Evolutionary conservation across 2,888 invertebrate species (phyloP), one percentile per base, ranked within the genome.

Genomic region (Phymatocera aterrima): DNA sequence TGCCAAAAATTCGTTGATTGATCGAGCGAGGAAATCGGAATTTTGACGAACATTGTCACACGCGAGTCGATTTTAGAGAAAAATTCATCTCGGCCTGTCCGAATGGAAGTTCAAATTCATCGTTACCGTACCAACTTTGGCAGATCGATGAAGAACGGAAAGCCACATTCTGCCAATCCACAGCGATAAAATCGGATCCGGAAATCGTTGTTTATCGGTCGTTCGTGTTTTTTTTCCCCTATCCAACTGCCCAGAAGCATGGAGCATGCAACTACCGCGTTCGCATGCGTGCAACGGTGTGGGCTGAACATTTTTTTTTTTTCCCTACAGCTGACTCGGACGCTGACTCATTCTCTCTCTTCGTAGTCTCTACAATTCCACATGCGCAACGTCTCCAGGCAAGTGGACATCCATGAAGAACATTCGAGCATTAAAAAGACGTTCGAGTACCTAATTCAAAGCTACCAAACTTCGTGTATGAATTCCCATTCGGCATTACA

Each of bases 181-280:
- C n/a, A n/a, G 8, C 34, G 61, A 61, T 61, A 51, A 51, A 51
- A 61, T 61, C 61, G 21, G 21, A 64, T 37, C 34, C 64, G 34
- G 64, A 64, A 64, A 64, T 64, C 64, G 21, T 37, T 10, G 37
- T n/a, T n/a, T n/a, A n/a, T n/a, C n/a, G n/a, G n/a, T n/a, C n/a
- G n/a, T n/a, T n/a, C n/a, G n/a, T 64, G 10, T 57, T 8, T 40
- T 18, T 64, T 64, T 64, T 37, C 64, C 64, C 34, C 37, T 64
- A 37, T 64, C 51, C 51, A n/a, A 8, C 34, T 18, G 61, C 31
- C n/a, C n/a, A 18, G 51, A 3, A n/a, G 51, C 12, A 15, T 51
- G 21, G n/a, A 64, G 37, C 18, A 21, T 64, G 37, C 3, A 64
- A 64, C 18, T 18, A 4, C 61, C 8, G 61, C 34, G 61, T 61